These are phyloP conservation scores for Drosophila guanche DNA, from an alignment of 1,140 invertebrate species.

Conservation along the genomic window DNA sequence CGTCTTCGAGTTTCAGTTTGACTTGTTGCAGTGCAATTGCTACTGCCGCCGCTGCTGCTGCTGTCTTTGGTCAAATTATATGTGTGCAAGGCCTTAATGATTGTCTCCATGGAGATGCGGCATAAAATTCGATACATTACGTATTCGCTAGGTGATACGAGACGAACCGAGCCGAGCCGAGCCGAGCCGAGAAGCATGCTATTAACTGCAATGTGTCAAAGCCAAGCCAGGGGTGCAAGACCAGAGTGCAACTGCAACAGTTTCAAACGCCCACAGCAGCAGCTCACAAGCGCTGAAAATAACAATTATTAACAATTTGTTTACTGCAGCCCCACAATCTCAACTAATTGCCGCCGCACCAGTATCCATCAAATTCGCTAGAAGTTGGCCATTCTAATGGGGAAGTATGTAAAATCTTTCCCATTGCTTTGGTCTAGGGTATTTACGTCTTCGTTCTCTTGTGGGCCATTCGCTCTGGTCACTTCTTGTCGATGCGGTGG, in stretches of 20 bases:
- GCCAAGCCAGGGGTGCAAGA: conserved; percentile 8
- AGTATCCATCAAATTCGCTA: too few relatives aligned
- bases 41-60: neutral
- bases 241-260: neutral
- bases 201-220: conserved; percentile 57
- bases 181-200: conserved; percentile 3
- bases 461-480: too few relatives aligned
- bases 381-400: too few relatives aligned
- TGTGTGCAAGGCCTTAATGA: conserved; percentile 57
- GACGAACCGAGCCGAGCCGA: conserved; percentile 10
- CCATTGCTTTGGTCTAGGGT: too few relatives aligned
- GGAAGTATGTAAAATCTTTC: too few relatives aligned
- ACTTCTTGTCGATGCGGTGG: too few relatives aligned
- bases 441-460: too few relatives aligned
- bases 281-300: conserved; percentile 46
- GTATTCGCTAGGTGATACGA: conserved; percentile 62
- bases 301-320: conserved; percentile 69
- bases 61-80: conserved; percentile 71
- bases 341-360: neutral
- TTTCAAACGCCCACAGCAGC: conserved; percentile 51
- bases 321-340: neutral
- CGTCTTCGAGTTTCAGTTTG: conserved; percentile 28
- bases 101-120: conserved; percentile 59
- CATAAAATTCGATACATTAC: conserved; percentile 55
- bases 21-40: conserved; percentile 26